A percentile compares a stretch with the other conserved stretches of the same genome.
phyloP scores from a whole-genome alignment of 2,797 vertebrate species.

The Sebastes alutus region DNA sequence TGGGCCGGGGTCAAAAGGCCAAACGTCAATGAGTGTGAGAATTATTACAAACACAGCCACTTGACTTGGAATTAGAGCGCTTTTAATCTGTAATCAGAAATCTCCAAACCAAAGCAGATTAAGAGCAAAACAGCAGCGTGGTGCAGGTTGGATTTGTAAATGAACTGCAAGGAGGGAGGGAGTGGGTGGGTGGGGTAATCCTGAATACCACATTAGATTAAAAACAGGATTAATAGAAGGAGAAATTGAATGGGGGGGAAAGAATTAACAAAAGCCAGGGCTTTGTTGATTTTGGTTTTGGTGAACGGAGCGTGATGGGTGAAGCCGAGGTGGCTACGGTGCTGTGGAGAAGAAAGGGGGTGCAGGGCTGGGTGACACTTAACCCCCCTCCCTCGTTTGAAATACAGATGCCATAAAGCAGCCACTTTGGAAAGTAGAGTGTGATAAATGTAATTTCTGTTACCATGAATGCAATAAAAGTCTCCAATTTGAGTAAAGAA shows the following conservation, averaged over 20 bases:
- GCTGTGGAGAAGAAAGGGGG: slow-evolving; percentile 43
- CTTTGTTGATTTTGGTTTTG: slow-evolving; percentile 4
- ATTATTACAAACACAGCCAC: neutral
- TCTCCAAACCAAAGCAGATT: slow-evolving; percentile 39
- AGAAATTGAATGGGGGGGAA: slow-evolving; percentile 29
- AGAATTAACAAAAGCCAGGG: slow-evolving; percentile 19
- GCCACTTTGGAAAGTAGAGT: neutral
- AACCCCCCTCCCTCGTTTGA: slow-evolving; percentile 27
- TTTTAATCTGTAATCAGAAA: slow-evolving; percentile 29
- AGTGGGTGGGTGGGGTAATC: neutral
- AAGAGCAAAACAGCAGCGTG: slow-evolving; percentile 21
- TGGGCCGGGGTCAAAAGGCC: neutral
- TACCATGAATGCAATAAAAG: neutral
- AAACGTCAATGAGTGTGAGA: slow-evolving; percentile 31
- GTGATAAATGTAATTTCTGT: neutral
- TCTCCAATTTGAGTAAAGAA: neutral
- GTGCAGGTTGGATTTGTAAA: slow-evolving; percentile 28
- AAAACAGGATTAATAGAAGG: slow-evolving; percentile 19
- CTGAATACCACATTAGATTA: slow-evolving; percentile 32
- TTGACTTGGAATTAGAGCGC: slow-evolving; percentile 31
- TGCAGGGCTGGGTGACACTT: slow-evolving; percentile 68
- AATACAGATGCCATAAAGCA: slow-evolving; percentile 31
- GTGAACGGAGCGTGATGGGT: slow-evolving; percentile 63
- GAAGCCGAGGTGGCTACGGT: slow-evolving; percentile 60
- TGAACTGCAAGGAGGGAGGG: neutral